Base-by-base conservation (phyloP, 2,888 invertebrate genomes). In the Orgyia antiqua region DNA sequence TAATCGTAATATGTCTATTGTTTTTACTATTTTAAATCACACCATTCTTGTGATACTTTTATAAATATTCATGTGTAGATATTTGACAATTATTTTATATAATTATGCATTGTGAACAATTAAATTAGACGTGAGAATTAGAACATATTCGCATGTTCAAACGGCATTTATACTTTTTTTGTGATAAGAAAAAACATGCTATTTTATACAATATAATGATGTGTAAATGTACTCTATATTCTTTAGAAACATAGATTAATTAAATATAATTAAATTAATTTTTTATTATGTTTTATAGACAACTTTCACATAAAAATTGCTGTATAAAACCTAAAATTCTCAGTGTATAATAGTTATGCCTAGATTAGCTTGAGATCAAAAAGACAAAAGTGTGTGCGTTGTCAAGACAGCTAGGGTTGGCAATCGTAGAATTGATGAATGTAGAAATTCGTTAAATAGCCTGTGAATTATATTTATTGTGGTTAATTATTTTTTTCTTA, bases 51-150 rank as follows among this genome's bases (percentile, higher is more conserved):
- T 10, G 28, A 31, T 30, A 13, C 24, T 35, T 19, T 21, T 10
- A 23, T 21, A 25, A 31, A 27, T 27, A 28, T 12, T 31, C 20
- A 21, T 29, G 15, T 12, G n/a, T 26, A 36, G 13, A 29, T 34
- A 34, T 26, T 29, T 27, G 27, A 31, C 31, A 36, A 28, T 20
- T 33, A 27, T 31, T 24, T 30, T 20, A 23, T 20, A 27, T 45
- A 34, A 36, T 28, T 23, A 31, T n/a, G 27, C 31, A 39, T 37
- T 42, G 46, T 46, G 12, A 29, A 9, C 13, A 42, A 32, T 27
- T 19, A 5, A 36, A 33, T 31, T 33, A 13, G 10, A 28, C 31
- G 35, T 36, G 35, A 29, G 35, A 36, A 36, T 23, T 25, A 21
- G 6, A 24, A 31, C 4, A 24, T 24, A 31, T 33, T 45, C 31